These are phyloP conservation scores for Myopa testacea DNA, from an alignment of 2,888 invertebrate genomes.

Conservation along the genomic window DNA sequence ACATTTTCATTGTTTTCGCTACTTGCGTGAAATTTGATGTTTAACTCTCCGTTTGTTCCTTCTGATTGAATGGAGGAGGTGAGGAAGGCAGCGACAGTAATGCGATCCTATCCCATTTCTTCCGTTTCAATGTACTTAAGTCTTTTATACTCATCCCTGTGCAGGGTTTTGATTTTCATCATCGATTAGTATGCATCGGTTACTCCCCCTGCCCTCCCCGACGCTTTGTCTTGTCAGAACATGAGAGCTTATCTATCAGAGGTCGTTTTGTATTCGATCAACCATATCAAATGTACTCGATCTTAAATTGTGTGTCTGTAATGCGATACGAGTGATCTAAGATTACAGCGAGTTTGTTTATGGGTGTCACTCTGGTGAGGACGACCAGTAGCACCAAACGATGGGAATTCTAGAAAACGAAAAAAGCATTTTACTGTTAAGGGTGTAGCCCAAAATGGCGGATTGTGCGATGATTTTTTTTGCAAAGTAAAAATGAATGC, in stretches of 20 bases:
- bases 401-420: not conserved
- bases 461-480: no score
- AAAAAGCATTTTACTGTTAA: no score
- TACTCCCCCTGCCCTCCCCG: no score
- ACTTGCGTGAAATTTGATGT: constrained; percentile 29
- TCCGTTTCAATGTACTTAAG: constrained; percentile 20
- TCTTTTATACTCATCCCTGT: constrained; percentile 12
- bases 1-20: constrained; percentile 25
- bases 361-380: not conserved
- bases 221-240: not conserved
- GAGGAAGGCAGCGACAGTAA: constrained; percentile 3
- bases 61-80: not conserved
- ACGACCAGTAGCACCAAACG: not conserved
- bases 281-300: not conserved
- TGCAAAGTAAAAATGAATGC: no score
- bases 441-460: no score
- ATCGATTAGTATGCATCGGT: constrained; percentile 2
- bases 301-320: constrained; percentile 8
- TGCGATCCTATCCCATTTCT: constrained; percentile 3
- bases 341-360: not conserved
- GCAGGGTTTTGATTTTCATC: constrained; percentile 17
- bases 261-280: not conserved
- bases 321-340: constrained; percentile 6
- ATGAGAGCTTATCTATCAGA: not conserved
- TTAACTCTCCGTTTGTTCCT: not conserved